Evolutionary conservation across 2,113 vertebrate species (phyloP).

Genomic region (Corythoichthys intestinalis): DNA sequence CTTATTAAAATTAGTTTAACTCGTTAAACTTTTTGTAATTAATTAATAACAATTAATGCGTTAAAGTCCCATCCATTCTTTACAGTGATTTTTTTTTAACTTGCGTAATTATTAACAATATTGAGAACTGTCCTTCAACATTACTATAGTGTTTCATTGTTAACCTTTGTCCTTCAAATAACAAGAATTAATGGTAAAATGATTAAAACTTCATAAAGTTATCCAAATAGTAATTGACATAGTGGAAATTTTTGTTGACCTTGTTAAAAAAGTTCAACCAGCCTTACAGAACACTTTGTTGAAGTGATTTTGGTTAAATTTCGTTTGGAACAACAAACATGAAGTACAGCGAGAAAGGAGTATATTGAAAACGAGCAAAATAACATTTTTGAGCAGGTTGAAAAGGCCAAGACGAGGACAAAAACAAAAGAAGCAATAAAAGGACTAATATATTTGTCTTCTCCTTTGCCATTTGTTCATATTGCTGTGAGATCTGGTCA

Average conservation of each 20-base stretch:
- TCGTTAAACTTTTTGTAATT: too few species aligned
- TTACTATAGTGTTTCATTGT: too few species aligned
- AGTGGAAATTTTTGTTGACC: neutral
- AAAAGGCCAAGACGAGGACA: neutral
- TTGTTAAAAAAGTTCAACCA: neutral
- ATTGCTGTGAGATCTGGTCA: conserved; percentile 33
- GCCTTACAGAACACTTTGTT: neutral
- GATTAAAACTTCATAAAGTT: neutral
- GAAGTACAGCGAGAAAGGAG: neutral
- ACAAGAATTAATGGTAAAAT: too few species aligned
- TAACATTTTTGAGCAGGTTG: neutral
- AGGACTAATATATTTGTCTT: conserved; percentile 1
- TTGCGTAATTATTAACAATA: too few species aligned
- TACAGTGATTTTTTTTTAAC: too few species aligned
- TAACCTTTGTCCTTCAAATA: too few species aligned
- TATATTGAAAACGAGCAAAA: neutral
- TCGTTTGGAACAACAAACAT: neutral
- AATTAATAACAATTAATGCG: too few species aligned
- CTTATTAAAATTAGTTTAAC: too few species aligned
- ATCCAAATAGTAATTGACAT: neutral
- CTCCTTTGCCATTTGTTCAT: conserved; percentile 7
- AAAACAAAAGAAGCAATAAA: conserved; percentile 16
- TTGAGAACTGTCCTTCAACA: too few species aligned
- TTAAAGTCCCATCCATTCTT: too few species aligned
- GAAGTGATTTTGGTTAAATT: neutral